Evolutionary conservation across 2,888 invertebrate genomes (phyloP).

Genomic region (Eupithecia dodoneata): DNA sequence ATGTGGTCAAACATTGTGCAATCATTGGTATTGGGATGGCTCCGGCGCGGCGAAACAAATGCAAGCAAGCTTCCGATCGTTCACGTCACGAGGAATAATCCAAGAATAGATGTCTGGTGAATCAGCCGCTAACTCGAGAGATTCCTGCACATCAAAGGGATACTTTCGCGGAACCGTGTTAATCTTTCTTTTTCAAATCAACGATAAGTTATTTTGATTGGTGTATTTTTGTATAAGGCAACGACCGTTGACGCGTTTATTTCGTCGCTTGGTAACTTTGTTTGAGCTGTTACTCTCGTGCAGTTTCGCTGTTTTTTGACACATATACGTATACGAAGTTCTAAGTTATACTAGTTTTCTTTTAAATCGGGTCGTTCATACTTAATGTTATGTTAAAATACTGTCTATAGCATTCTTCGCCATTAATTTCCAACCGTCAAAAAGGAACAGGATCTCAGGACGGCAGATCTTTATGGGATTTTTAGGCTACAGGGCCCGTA

Average conservation of each 20-base stretch:
- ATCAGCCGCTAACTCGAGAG: conserved; percentile 75
- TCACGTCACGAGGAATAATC: conserved; percentile 55
- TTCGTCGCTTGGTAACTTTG: neutral
- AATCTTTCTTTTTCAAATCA: conserved; percentile 50
- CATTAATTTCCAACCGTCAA: neutral
- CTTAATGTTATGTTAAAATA: too few species aligned
- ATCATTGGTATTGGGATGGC: conserved; percentile 45
- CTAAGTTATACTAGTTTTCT: too few species aligned
- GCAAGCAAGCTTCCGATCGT: conserved; percentile 62
- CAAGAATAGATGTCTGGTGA: conserved; percentile 74
- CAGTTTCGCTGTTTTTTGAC: neutral
- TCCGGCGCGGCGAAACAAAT: conserved; percentile 64
- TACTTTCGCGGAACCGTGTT: conserved; percentile 65
- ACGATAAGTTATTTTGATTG: conserved; percentile 48
- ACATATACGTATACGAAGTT: neutral
- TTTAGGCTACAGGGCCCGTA: neutral
- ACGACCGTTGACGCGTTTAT: conserved; percentile 25
- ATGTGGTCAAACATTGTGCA: conserved; percentile 83
- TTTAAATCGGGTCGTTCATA: neutral
- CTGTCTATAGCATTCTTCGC: neutral
- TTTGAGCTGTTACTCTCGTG: neutral
- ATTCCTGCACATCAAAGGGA: conserved; percentile 76
- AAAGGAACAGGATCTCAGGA: neutral
- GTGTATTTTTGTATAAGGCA: conserved; percentile 37
- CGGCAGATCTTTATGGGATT: neutral